Percentiles rank a stretch among this genome's conserved stretches.
These are phyloP conservation scores for Caenorhabditis remanei DNA, from an alignment of 1,140 invertebrate genomes.

Conservation along the genomic window DNA sequence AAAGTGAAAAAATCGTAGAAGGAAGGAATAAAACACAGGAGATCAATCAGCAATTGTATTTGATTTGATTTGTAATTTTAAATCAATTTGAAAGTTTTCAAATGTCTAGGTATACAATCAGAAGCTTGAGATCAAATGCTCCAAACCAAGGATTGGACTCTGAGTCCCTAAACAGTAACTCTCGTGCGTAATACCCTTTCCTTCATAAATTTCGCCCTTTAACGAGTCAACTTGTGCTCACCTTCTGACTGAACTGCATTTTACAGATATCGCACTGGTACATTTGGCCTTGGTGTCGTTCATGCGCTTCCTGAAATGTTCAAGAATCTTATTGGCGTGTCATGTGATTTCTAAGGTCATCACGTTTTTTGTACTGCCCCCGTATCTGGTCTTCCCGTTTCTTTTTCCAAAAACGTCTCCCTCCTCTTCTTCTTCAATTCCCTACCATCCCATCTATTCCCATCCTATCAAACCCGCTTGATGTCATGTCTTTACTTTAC, in stretches of 20 bases:
- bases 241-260: slow-evolving; percentile 95
- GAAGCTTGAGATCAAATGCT: no score
- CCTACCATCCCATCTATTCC: slow-evolving; percentile 12
- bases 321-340: slow-evolving; percentile 53
- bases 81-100: no score
- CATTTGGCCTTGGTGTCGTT: slow-evolving; percentile 84
- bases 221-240: slow-evolving; percentile 81
- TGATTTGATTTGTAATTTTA: background rate
- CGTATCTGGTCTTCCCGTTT: slow-evolving; percentile 54
- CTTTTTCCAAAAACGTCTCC: slow-evolving; percentile 44
- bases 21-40: slow-evolving; percentile 6
- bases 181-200: no score
- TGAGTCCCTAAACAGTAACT: no score
- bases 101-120: no score
- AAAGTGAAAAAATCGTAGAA: slow-evolving; percentile 21
- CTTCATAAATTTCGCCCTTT: no score
- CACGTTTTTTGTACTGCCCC: slow-evolving; percentile 43
- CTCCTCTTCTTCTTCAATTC: slow-evolving; percentile 1
- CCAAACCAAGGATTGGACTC: no score
- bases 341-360: slow-evolving; percentile 50
- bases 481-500: slow-evolving; percentile 19
- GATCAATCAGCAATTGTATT: slow-evolving; percentile 14
- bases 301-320: slow-evolving; percentile 78
- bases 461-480: slow-evolving; percentile 12
- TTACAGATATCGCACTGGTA: slow-evolving; percentile 94